Evolutionary conservation across 2,888 invertebrate species (phyloP).

Genomic region (Xanthorhoe designata): DNA sequence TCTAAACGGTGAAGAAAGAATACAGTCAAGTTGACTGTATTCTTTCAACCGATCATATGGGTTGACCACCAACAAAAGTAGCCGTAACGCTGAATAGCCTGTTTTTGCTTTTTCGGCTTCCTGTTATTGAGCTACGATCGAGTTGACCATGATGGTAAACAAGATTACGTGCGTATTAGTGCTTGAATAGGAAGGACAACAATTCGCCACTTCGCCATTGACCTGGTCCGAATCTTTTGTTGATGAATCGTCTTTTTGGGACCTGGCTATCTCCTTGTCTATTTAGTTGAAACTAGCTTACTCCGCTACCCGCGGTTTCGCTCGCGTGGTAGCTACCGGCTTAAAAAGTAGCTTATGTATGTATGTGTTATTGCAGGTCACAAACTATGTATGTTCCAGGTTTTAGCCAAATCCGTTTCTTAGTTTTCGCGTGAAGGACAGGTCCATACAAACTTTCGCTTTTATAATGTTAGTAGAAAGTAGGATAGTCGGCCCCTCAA

Average conservation of each 20-base stretch:
- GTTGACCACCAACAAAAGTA: constrained; percentile 5
- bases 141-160: constrained; percentile 17
- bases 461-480: background rate
- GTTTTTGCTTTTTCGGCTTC: constrained; percentile 26
- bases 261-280: too few relatives aligned
- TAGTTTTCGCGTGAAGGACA: too few relatives aligned
- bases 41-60: constrained; percentile 1
- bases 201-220: constrained; percentile 20
- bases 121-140: constrained; percentile 18
- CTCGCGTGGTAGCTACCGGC: background rate
- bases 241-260: background rate
- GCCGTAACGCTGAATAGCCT: constrained; percentile 1
- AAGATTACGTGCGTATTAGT: constrained; percentile 21
- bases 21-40: background rate
- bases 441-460: too few relatives aligned
- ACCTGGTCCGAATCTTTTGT: constrained; percentile 14
- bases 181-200: constrained; percentile 14
- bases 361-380: too few relatives aligned
- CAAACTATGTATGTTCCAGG: too few relatives aligned
- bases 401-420: too few relatives aligned
- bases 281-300: too few relatives aligned
- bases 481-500: too few relatives aligned
- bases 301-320: background rate
- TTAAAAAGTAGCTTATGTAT: too few relatives aligned
- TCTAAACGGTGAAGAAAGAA: too few relatives aligned